Evolutionary conservation across 2,113 vertebrate species (phyloP), one percentile per base, ranked within the genome.

Genomic region (Haemorhous mexicanus): DNA sequence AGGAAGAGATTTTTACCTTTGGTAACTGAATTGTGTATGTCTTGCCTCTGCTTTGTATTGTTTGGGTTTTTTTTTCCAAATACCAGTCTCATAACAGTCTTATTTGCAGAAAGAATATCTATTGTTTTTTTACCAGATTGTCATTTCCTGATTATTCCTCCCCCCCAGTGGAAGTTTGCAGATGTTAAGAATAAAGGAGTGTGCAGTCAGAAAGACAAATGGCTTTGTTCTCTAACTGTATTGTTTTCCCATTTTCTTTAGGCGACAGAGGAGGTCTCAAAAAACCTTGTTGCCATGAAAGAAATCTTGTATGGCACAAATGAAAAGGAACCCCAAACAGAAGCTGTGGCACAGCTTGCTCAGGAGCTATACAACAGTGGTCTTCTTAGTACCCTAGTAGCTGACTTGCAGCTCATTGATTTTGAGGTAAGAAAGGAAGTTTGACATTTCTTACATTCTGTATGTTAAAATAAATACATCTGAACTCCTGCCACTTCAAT

Each of bases 261-360:
- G 98, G 99, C 99, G 63, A 98, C 98, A n/a, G 99, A 99, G 97
- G 99, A 99, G 95, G 99, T 99, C 96, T 99, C 99, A 52, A 99
- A 99, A 98, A 99, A 99, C 89, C 97, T 99, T 82, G 99, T 99
- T 94, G 98, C 99, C 92, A 99, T 99, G 99, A 99, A 99, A 96
- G 98, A 99, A 97, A 98, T 99, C 96, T 97, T 99, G 10, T 99
- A 99, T 49, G 99, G 99, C 94, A 99, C 99, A 16, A 99, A 98
- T 76, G 98, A 99, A 89, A 99, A 99, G 67, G 99, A 99, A 62
- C 99, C 99, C 2, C 98, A 99, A 95, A 99, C 99, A 7, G 99
- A 99, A 95, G 98, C 99, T 5, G 99, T 99, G 94, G 99, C 99
- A 6, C 99, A 99, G 93, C 98, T 99, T 5, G 99, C 99, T 84